Evolutionary conservation across 2,113 vertebrate species (phyloP), one percentile per base, ranked within the genome.

Genomic region (Galbula dea): DNA sequence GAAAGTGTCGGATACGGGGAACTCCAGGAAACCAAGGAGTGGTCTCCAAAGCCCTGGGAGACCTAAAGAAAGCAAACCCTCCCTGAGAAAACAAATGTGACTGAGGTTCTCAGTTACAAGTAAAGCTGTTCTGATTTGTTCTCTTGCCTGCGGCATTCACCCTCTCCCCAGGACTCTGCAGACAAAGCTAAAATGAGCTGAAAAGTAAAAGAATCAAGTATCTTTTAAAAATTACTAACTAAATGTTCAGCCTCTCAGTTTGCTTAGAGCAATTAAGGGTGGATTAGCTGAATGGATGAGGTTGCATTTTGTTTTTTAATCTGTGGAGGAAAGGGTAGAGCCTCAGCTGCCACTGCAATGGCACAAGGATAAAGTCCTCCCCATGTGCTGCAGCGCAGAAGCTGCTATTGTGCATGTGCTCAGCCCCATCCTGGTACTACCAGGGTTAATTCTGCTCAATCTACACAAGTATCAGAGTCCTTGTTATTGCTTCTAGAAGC

Each of bases 1-100:
- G 49, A 24, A 86, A 32, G 15, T 29, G 26, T 75, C 14, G 12
- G 41, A 80, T 22, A 10, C 5, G 19, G 24, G 55, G 37, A 81
- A 67, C 75, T 83, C 68, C 46, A 75, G 80, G 32, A 84, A 75
- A 75, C 9, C 6, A 10, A 71, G 32, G 49, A 88, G 21, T 24
- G 43, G 65, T 82, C 37, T 89, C 68, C 55, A 71, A 68, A 15
- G n/a, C 4, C 7, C 52, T 61, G 21, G 11, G 54, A 89, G 37
- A 54, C 15, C 59, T 29, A 37, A 73, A 72, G 74, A 55, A 87
- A 54, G 45, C 26, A 90, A 94, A 85, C 18, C 10, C 20, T 69
- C 26, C 32, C 18, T 0, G 3, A 67, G 52, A 55, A 1, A 2
- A 51, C 3, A 2, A 58, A 29, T 1, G 0, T 2, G 4, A 36